Conservation (phyloP, 2,113 vertebrate genomes). For the Setophaga petechia region DNA sequence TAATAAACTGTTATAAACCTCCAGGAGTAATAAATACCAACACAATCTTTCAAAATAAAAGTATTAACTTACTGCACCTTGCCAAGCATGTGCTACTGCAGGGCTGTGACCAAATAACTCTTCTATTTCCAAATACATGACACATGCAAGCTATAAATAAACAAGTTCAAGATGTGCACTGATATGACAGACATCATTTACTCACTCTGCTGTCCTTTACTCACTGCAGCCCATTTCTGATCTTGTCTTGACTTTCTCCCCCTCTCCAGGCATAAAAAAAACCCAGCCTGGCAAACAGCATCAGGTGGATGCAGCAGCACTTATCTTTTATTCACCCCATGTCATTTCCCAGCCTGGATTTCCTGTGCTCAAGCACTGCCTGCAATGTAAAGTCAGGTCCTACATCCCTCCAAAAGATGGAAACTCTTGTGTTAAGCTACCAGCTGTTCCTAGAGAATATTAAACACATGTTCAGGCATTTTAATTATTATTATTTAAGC, state of each 20-base stretch:
- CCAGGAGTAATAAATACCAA: neutral
- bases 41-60: neutral
- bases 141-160: constrained; percentile 27
- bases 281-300: neutral
- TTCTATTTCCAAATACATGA: neutral
- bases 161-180: neutral
- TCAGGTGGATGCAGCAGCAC: neutral
- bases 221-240: neutral
- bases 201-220: accelerated
- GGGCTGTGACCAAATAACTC: neutral
- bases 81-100: neutral
- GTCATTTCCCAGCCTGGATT: neutral
- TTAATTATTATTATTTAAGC: neutral
- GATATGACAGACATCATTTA: neutral
- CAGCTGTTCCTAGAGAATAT: neutral
- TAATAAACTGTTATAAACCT: neutral
- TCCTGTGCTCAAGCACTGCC: neutral
- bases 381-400: neutral
- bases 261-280: neutral
- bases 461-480: neutral
- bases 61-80: neutral
- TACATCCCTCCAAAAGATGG: neutral
- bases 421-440: neutral
- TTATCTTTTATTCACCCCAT: neutral
- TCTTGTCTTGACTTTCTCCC: neutral